Conservation (phyloP, 1,140 invertebrate species). For the Nixonia krombeini region DNA sequence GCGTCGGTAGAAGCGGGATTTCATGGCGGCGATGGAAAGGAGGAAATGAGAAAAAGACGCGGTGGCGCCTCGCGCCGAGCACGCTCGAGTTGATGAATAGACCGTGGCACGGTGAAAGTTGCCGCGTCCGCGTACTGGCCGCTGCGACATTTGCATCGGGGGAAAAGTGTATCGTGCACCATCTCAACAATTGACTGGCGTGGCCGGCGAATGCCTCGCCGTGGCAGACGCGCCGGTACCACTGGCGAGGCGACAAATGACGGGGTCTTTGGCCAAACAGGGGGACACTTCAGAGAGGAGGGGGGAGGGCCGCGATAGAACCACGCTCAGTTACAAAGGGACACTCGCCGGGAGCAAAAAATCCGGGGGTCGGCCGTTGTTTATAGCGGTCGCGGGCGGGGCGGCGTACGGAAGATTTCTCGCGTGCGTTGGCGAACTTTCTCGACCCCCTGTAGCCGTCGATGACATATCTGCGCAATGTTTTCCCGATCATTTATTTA, state of each 20-base stretch:
- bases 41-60: too few species aligned
- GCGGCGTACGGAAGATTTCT: not conserved
- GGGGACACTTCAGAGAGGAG: too few species aligned
- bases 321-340: too few species aligned
- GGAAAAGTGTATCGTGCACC: not conserved
- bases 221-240: too few species aligned
- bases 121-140: too few species aligned
- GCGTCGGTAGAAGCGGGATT: not conserved
- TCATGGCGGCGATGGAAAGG: not conserved
- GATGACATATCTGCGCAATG: constrained; percentile 35
- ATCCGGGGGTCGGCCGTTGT: too few species aligned
- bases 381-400: not conserved
- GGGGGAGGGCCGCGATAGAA: too few species aligned
- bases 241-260: not conserved
- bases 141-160: constrained; percentile 2
- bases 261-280: too few species aligned
- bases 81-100: not conserved
- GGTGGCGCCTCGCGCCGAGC: not conserved
- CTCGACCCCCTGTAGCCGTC: constrained; percentile 33
- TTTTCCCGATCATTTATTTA: constrained; percentile 34
- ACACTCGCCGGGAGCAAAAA: constrained; percentile 1
- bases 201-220: not conserved
- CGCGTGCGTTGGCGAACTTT: constrained; percentile 31
- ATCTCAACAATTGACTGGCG: not conserved
- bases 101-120: constrained; percentile 1